phyloP scores from a whole-genome alignment of 2,888 invertebrate species.

The Diaperis boleti region DNA sequence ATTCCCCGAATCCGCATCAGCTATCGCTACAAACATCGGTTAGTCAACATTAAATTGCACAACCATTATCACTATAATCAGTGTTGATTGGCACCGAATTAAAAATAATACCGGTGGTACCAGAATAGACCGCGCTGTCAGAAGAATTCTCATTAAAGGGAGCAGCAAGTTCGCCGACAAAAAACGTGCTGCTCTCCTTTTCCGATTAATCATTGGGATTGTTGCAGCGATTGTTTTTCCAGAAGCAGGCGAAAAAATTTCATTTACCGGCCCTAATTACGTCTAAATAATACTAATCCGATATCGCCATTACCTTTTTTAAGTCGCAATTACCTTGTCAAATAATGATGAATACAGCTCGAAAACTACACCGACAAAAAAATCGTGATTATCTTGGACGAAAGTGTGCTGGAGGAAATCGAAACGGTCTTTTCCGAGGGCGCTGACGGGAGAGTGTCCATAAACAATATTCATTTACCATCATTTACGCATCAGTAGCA shows the following conservation, averaged over 20 bases:
- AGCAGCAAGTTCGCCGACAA: neutral
- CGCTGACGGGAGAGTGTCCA: constrained; percentile 18
- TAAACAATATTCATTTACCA: constrained; percentile 56
- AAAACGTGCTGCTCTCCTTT: neutral
- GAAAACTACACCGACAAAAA: constrained; percentile 10
- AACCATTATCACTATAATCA: neutral
- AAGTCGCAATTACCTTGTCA: constrained; percentile 40
- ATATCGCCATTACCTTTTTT: constrained; percentile 37
- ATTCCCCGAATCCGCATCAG: neutral
- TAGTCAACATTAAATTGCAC: neutral
- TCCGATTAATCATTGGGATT: too few relatives aligned
- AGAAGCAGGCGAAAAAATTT: constrained; percentile 28
- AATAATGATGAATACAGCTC: constrained; percentile 37
- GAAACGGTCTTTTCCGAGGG: neutral
- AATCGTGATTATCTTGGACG: constrained; percentile 3
- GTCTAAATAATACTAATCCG: constrained; percentile 33
- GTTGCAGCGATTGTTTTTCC: constrained; percentile 3
- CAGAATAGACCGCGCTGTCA: neutral
- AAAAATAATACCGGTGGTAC: neutral
- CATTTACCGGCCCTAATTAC: constrained; percentile 35
- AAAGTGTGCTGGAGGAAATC: neutral
- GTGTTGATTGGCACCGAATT: constrained; percentile 1
- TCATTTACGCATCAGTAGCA: constrained; percentile 59
- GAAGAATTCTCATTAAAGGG: neutral
- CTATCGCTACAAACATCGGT: neutral